These are phyloP conservation scores for Halocynthia aurantium DNA, from an alignment of 23 tunicate species.

Conservation along the genomic window DNA sequence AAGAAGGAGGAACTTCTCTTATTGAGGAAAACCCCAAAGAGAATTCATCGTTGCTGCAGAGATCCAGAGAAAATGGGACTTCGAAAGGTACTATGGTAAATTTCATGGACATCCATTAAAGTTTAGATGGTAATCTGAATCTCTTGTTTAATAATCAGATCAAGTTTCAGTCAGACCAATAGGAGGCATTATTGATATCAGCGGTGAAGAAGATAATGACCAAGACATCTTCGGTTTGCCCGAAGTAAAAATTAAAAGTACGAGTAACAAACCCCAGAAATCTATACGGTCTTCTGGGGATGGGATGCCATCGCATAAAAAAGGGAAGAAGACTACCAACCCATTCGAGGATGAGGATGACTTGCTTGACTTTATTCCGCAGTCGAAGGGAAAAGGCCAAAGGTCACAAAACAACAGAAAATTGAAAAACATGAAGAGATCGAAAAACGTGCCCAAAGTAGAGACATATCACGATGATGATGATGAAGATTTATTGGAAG, in stretches of 20 bases:
- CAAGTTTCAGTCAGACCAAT: constrained; percentile 10
- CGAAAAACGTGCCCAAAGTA: constrained; percentile 22
- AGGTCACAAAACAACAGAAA: too few relatives aligned
- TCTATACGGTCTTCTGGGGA: neutral
- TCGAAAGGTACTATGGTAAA: neutral
- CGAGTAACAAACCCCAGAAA: neutral
- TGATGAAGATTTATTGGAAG: constrained; percentile 51
- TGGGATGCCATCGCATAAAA: neutral
- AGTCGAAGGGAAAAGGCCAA: neutral
- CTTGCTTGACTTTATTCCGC: constrained; percentile 2
- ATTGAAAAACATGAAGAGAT: neutral
- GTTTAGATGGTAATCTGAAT: neutral
- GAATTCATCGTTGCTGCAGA: constrained; percentile 23
- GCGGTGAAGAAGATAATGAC: neutral
- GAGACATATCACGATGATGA: constrained; percentile 47
- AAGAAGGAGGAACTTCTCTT: constrained; percentile 35
- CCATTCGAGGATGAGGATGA: constrained; percentile 32
- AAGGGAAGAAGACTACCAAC: neutral
- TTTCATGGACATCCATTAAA: neutral
- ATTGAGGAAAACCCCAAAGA: constrained; percentile 36
- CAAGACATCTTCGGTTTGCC: constrained; percentile 34
- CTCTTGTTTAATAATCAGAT: neutral
- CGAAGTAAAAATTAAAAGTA: constrained; percentile 22
- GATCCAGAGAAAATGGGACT: neutral
- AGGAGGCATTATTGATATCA: constrained; percentile 23